These are phyloP conservation scores for Stegophylla sp. DNA, from an alignment of 2,888 invertebrate species.

Conservation along the genomic window DNA sequence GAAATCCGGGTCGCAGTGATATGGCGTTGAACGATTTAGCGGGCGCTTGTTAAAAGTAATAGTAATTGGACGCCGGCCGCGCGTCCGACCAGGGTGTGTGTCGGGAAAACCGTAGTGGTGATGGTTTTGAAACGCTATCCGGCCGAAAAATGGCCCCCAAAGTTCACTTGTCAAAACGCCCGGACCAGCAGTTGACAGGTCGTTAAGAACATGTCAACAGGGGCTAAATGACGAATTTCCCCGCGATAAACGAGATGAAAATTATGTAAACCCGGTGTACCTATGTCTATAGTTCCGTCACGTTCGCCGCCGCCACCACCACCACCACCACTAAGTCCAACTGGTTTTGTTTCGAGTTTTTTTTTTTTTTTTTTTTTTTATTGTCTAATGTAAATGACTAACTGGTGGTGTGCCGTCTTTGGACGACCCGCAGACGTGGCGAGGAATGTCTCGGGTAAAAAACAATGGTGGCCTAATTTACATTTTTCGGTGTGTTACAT, in stretches of 20 bases:
- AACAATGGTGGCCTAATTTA: constrained; percentile 43
- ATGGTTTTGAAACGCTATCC: background rate
- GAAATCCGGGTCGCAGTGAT: constrained; percentile 27
- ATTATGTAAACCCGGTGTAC: constrained; percentile 23
- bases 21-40: constrained; percentile 28
- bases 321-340: constrained; percentile 9
- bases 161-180: constrained; percentile 35
- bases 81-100: background rate
- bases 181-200: constrained; percentile 30
- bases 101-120: background rate
- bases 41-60: constrained; percentile 54
- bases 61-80: constrained; percentile 46
- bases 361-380: no score
- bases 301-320: constrained; percentile 12
- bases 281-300: constrained; percentile 42
- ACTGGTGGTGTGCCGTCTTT: background rate
- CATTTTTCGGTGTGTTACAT: background rate
- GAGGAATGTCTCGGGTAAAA: constrained; percentile 11
- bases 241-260: constrained; percentile 4
- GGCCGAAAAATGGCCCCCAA: constrained; percentile 25
- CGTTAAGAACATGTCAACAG: constrained; percentile 47
- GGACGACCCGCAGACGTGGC: background rate
- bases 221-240: constrained; percentile 33
- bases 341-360: constrained; percentile 13
- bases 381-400: constrained; percentile 13